A percentile compares a stretch with the other conserved stretches of the same genome.
These are phyloP conservation scores for Parascotia fuliginaria DNA, from an alignment of 2,888 invertebrate genomes.

Conservation along the genomic window DNA sequence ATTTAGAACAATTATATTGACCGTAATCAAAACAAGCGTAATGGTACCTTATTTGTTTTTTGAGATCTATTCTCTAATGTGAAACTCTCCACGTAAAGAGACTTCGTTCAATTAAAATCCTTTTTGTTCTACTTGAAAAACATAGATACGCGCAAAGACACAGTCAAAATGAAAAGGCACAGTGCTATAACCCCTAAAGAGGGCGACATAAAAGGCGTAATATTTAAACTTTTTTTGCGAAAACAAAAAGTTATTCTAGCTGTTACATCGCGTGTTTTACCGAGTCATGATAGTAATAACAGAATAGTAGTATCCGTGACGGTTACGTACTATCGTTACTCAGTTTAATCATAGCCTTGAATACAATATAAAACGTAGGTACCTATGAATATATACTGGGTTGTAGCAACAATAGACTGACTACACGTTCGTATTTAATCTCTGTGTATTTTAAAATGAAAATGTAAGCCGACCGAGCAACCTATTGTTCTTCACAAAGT, in stretches of 20 bases:
- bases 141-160: too few species aligned
- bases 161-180: not conserved
- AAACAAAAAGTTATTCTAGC: conserved; percentile 42
- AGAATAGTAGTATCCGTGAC: conserved; percentile 29
- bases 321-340: conserved; percentile 14
- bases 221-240: conserved; percentile 35
- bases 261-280: conserved; percentile 55
- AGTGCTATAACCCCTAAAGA: conserved; percentile 18
- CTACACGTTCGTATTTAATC: conserved; percentile 19
- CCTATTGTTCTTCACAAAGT: conserved; percentile 6
- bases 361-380: conserved; percentile 34
- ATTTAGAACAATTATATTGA: too few species aligned
- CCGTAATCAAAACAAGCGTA: too few species aligned
- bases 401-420: conserved; percentile 38
- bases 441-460: conserved; percentile 26
- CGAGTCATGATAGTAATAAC: conserved; percentile 50
- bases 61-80: too few species aligned
- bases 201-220: conserved; percentile 26
- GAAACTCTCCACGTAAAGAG: too few species aligned
- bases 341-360: conserved; percentile 35
- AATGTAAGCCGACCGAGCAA: conserved; percentile 7
- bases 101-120: too few species aligned
- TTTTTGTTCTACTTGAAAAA: too few species aligned
- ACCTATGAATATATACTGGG: conserved; percentile 26
- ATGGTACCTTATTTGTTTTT: too few species aligned